Conservation (phyloP, 2,888 invertebrate genomes). For the Cylloceria caligata region DNA sequence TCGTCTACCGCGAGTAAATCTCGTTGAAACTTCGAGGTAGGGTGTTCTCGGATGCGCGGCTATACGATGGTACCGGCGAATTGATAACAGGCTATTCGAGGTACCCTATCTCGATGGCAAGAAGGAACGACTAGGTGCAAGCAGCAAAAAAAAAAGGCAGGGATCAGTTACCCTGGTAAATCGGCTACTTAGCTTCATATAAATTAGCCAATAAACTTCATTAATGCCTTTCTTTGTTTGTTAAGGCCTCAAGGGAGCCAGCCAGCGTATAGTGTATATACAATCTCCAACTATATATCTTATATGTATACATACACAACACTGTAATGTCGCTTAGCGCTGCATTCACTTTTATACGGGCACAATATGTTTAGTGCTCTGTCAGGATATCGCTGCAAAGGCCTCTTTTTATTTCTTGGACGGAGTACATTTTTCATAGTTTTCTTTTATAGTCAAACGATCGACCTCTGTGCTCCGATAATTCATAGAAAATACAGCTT, state of each 20-base stretch:
- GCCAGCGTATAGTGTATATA: slow-evolving; percentile 1
- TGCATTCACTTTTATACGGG: slow-evolving; percentile 66
- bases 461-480: slow-evolving; percentile 8
- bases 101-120: slow-evolving; percentile 53
- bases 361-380: slow-evolving; percentile 57
- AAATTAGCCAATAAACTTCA: slow-evolving; percentile 74
- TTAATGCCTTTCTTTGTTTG: slow-evolving; percentile 66
- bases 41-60: slow-evolving; percentile 13
- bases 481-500: slow-evolving; percentile 18
- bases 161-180: slow-evolving; percentile 73
- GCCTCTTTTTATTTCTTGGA: slow-evolving; percentile 36
- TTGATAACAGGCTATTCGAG: slow-evolving; percentile 64
- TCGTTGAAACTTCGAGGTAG: slow-evolving; percentile 32
- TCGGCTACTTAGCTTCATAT: slow-evolving; percentile 74
- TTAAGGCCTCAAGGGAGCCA: neutral
- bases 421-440: neutral
- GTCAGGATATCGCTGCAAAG: slow-evolving; percentile 51
- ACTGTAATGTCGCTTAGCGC: slow-evolving; percentile 38
- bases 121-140: slow-evolving; percentile 47
- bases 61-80: slow-evolving; percentile 44
- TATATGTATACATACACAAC: slow-evolving; percentile 30
- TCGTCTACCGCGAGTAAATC: slow-evolving; percentile 21
- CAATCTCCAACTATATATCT: slow-evolving; percentile 13
- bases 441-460: slow-evolving; percentile 1
- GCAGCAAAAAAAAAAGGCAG: slow-evolving; percentile 51